Conservation (phyloP, 1,140 invertebrate species). For the Holotrichia oblita region DNA sequence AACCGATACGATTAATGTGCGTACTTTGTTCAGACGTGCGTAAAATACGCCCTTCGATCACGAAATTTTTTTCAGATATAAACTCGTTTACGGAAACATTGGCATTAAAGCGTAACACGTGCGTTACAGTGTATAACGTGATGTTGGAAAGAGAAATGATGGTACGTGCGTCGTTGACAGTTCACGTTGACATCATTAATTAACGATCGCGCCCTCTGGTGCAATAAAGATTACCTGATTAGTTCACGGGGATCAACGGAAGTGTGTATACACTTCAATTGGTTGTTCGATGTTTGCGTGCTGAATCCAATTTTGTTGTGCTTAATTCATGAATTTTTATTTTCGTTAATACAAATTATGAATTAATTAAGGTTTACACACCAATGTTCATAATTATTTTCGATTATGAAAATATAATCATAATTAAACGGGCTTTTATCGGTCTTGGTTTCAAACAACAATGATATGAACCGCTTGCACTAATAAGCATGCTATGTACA, state of each 20-base stretch:
- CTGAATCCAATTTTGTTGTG: neutral
- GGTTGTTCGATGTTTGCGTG: neutral
- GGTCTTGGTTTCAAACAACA: too few species aligned
- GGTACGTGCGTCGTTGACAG: constrained; percentile 4
- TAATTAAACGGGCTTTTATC: too few species aligned
- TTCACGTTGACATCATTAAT: constrained; percentile 13
- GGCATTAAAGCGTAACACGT: too few species aligned
- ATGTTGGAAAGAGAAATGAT: neutral
- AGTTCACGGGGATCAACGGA: neutral
- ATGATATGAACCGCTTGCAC: too few species aligned
- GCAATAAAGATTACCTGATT: constrained; percentile 13
- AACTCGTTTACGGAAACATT: too few species aligned
- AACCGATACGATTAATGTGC: neutral
- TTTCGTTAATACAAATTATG: neutral
- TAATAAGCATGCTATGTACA: too few species aligned
- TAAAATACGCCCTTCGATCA: neutral
- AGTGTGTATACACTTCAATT: neutral
- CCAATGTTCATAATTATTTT: too few species aligned
- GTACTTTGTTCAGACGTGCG: neutral
- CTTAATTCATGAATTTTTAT: neutral
- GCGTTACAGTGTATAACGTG: neutral
- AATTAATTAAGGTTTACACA: neutral
- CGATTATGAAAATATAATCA: too few species aligned
- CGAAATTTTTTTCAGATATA: neutral
- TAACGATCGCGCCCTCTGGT: neutral